These are phyloP conservation scores for Drosophila kanapiae DNA, from an alignment of 1,140 invertebrate species.

Conservation along the genomic window DNA sequence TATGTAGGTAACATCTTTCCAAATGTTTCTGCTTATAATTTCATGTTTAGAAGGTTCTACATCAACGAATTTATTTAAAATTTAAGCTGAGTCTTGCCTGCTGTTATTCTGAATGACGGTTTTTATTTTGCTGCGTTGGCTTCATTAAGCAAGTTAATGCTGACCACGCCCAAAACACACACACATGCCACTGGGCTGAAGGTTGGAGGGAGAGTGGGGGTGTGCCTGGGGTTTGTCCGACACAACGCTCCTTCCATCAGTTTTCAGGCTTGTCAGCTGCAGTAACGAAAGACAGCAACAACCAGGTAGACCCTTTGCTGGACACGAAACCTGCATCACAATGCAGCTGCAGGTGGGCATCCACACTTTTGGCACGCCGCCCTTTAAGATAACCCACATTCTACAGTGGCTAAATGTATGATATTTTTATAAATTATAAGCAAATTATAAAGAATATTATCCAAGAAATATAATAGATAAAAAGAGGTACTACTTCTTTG, in stretches of 20 bases:
- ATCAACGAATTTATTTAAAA: no score
- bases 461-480: background rate
- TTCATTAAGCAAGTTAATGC: slow-evolving; percentile 39
- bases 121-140: background rate
- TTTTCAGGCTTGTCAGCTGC: slow-evolving; percentile 44
- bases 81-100: background rate
- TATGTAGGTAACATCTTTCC: no score
- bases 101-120: no score
- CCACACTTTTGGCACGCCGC: background rate
- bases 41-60: no score
- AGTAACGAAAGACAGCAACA: slow-evolving; percentile 15
- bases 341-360: slow-evolving; percentile 20
- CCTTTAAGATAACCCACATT: background rate
- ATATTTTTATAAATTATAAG: background rate
- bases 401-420: background rate
- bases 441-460: background rate
- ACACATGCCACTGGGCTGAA: slow-evolving; percentile 1
- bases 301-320: slow-evolving; percentile 28
- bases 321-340: slow-evolving; percentile 32
- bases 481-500: background rate
- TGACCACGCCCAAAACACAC: slow-evolving; percentile 23
- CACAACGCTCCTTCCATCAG: slow-evolving; percentile 12
- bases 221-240: slow-evolving; percentile 9
- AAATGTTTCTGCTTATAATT: no score
- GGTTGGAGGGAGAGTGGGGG: background rate